phyloP scores from a whole-genome alignment of 1,140 invertebrate genomes.

The Drosophila asahinai region DNA sequence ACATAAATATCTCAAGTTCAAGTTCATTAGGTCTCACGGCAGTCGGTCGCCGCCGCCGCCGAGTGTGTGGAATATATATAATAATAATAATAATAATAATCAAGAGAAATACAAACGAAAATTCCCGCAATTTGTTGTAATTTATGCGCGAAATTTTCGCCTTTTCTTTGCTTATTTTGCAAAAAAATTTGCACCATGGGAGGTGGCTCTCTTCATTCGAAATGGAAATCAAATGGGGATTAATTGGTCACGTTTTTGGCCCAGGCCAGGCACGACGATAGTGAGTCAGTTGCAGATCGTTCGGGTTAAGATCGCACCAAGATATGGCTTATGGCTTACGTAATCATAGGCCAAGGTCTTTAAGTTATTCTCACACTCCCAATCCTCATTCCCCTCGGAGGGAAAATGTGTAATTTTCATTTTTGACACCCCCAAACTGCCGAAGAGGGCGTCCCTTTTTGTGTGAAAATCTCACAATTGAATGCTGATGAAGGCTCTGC shows the following conservation, averaged over 20 bases:
- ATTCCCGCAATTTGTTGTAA: constrained; percentile 65
- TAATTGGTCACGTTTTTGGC: constrained; percentile 45
- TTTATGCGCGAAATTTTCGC: constrained; percentile 61
- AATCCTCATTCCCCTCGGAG: neutral
- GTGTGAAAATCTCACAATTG: constrained; percentile 60
- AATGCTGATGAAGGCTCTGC: constrained; percentile 65
- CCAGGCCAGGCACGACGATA: no score
- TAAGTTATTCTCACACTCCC: neutral
- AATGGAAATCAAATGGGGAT: constrained; percentile 24
- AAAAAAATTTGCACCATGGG: constrained; percentile 25
- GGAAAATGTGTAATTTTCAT: constrained; percentile 25
- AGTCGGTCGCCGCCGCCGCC: constrained; percentile 10
- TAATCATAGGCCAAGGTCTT: constrained; percentile 13
- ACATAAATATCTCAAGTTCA: constrained; percentile 64
- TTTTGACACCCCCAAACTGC: constrained; percentile 13
- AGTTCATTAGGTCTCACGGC: constrained; percentile 66
- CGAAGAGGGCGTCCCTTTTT: constrained; percentile 6
- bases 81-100: constrained; percentile 10
- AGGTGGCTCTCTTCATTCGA: constrained; percentile 13
- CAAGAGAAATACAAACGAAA: neutral
- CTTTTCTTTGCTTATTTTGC: constrained; percentile 49
- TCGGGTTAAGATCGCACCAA: constrained; percentile 1
- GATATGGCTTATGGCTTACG: constrained; percentile 38
- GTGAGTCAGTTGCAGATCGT: constrained; percentile 34
- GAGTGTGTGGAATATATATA: neutral